Conservation (phyloP, 2,797 vertebrate species). For the Percopsis omiscomaycus region DNA sequence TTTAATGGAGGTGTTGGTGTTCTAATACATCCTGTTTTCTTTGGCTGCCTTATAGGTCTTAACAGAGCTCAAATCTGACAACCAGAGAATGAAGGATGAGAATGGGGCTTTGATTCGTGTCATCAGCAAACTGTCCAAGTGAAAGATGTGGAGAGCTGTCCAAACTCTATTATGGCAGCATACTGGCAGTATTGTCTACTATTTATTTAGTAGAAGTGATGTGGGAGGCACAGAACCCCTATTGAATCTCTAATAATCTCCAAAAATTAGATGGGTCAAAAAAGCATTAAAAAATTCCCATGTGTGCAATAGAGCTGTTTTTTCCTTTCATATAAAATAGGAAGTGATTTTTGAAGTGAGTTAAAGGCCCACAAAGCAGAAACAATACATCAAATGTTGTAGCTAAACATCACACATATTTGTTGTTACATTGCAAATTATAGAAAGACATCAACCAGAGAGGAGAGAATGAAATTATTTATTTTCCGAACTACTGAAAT, state of each 20-base stretch:
- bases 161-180: constrained; percentile 22
- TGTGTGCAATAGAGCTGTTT: not conserved
- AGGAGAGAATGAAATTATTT: no score
- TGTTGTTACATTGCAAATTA: constrained; percentile 18
- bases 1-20: no score
- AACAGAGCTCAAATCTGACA: constrained; percentile 94
- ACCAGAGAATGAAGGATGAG: constrained; percentile 97
- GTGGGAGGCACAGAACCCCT: not conserved
- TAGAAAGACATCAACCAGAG: constrained; percentile 1
- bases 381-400: constrained; percentile 7
- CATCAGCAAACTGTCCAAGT: constrained; percentile 99
- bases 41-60: constrained; percentile 78
- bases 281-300: constrained; percentile 18
- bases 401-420: constrained; percentile 11
- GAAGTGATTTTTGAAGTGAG: constrained; percentile 25
- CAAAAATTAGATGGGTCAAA: constrained; percentile 27
- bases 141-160: constrained; percentile 47
- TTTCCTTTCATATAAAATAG: constrained; percentile 30
- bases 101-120: constrained; percentile 97
- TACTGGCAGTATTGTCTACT: constrained; percentile 23
- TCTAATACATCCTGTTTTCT: constrained; percentile 24
- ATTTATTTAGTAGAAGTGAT: constrained; percentile 15
- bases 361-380: constrained; percentile 8
- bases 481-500: no score
- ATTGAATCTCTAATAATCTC: constrained; percentile 16